Conservation (phyloP, 2,888 invertebrate species). For the Cephus pygmeus region DNA sequence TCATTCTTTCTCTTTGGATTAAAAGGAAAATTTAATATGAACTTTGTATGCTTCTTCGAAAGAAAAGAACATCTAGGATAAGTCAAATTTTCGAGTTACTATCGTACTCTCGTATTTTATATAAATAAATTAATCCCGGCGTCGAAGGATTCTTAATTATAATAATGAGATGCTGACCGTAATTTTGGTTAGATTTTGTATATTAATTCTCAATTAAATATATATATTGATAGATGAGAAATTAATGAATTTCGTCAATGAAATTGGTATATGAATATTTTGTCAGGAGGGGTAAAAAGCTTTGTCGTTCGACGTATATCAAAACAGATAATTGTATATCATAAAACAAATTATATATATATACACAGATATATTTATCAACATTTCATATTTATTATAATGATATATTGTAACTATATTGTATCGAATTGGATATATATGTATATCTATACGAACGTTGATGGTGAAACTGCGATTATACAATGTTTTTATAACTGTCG, state of each 20-base stretch:
- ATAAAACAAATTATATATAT: constrained; percentile 7
- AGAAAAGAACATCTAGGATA: background rate
- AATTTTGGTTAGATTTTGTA: background rate
- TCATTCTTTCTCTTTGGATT: background rate
- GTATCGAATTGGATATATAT: constrained; percentile 32
- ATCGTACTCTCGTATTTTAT: too few species aligned
- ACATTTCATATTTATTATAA: constrained; percentile 47
- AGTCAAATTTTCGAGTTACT: background rate
- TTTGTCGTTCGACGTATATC: constrained; percentile 6
- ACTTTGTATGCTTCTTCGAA: background rate
- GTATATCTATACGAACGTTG: constrained; percentile 31
- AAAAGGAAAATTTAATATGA: background rate
- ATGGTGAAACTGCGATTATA: constrained; percentile 37
- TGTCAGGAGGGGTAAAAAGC: background rate
- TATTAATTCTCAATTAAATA: background rate
- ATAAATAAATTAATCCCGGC: background rate
- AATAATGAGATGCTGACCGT: background rate
- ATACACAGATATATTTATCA: constrained; percentile 25
- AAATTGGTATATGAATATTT: constrained; percentile 1
- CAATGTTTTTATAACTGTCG: constrained; percentile 34
- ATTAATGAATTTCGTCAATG: background rate
- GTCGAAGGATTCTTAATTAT: background rate
- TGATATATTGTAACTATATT: constrained; percentile 46
- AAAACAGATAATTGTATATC: constrained; percentile 5
- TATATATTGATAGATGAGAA: background rate